Evolutionary conservation across 1,140 invertebrate species (phyloP).

Genomic region (Antheraea mylitta): DNA sequence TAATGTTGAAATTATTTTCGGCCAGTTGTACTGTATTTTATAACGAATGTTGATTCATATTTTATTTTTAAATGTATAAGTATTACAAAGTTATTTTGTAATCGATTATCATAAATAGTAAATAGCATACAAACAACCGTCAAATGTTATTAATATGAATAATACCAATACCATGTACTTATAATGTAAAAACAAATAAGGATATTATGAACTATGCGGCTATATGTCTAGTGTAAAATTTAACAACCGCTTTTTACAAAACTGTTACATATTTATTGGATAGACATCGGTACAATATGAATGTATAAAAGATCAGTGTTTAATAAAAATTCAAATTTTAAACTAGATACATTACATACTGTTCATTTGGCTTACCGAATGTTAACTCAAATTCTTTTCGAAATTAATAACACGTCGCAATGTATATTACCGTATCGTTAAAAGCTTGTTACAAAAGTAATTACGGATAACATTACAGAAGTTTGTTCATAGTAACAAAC

Average conservation of each 20-base stretch:
- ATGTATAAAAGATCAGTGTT: too few relatives aligned
- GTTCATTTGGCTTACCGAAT: neutral
- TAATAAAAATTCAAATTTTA: neutral
- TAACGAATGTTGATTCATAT: neutral
- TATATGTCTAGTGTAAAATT: too few relatives aligned
- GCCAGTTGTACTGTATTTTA: neutral
- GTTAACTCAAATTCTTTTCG: neutral
- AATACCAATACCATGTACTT: too few relatives aligned
- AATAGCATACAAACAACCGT: too few relatives aligned
- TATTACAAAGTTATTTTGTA: too few relatives aligned
- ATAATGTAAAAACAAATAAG: too few relatives aligned
- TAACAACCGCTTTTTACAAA: too few relatives aligned
- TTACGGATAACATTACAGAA: constrained; percentile 48
- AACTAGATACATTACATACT: neutral
- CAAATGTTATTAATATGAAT: too few relatives aligned
- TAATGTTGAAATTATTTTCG: neutral
- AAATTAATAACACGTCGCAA: neutral
- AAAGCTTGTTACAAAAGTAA: constrained; percentile 35
- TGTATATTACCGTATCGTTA: constrained; percentile 11
- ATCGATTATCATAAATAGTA: too few relatives aligned
- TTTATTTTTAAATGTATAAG: neutral
- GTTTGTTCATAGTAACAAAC: constrained; percentile 49
- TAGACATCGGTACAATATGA: too few relatives aligned
- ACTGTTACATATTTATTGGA: too few relatives aligned
- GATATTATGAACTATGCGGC: too few relatives aligned